A percentile compares a stretch with the other conserved stretches of the same genome.
These are phyloP conservation scores for Ephialtes manifestator DNA, from an alignment of 2,888 invertebrate species.

Conservation along the genomic window DNA sequence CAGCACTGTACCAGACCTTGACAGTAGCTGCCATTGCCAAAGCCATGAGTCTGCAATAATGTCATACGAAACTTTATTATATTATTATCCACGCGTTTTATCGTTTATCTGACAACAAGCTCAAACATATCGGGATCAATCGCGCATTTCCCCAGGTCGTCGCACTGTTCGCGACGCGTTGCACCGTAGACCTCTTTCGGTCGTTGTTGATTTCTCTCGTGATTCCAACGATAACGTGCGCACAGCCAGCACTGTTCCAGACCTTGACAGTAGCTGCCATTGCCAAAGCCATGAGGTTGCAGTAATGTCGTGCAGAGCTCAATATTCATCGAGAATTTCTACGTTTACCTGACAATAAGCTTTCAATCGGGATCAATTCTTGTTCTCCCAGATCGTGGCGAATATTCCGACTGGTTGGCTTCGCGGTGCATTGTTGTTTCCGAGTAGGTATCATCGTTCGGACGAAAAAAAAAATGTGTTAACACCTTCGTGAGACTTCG, in stretches of 20 bases:
- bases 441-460: slow-evolving; percentile 21
- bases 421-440: slow-evolving; percentile 35
- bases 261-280: slow-evolving; percentile 62
- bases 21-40: slow-evolving; percentile 54
- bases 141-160: background rate
- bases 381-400: slow-evolving; percentile 9
- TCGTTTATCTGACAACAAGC: background rate
- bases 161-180: background rate
- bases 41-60: slow-evolving; percentile 63
- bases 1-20: slow-evolving; percentile 41
- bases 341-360: slow-evolving; percentile 31
- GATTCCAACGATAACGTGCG: background rate
- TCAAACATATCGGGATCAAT: background rate
- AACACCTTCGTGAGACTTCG: background rate
- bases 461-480: slow-evolving; percentile 47
- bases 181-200: background rate
- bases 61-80: background rate
- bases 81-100: background rate
- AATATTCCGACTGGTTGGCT: slow-evolving; percentile 23
- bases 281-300: slow-evolving; percentile 68
- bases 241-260: background rate
- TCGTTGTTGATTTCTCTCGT: background rate
- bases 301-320: slow-evolving; percentile 50
- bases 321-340: slow-evolving; percentile 34
- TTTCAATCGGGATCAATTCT: background rate